Conservation (phyloP, 1,140 invertebrate genomes). For the Pemphigus obesinymphae region DNA sequence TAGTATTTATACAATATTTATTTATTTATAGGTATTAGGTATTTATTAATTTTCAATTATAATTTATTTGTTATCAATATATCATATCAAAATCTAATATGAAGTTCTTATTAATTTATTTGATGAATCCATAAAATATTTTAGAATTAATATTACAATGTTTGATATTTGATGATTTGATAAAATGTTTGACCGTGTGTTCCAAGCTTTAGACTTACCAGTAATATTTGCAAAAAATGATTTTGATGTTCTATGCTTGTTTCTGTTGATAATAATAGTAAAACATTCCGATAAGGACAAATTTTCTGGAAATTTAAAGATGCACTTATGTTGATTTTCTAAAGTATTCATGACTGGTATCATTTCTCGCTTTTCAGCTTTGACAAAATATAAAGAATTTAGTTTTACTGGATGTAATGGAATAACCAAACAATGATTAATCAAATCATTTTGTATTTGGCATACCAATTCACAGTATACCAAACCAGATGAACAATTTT, state of each 20-base stretch:
- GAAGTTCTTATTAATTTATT: too few relatives aligned
- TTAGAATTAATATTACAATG: too few relatives aligned
- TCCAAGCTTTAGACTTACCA: neutral
- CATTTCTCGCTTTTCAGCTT: conserved; percentile 3
- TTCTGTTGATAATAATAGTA: conserved; percentile 1
- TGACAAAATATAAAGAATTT: conserved; percentile 33
- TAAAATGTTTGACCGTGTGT: too few relatives aligned
- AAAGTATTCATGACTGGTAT: neutral
- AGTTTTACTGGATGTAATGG: conserved; percentile 9
- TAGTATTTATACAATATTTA: too few relatives aligned
- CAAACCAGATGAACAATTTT: conserved; percentile 7
- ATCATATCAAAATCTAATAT: too few relatives aligned
- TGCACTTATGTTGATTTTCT: neutral
- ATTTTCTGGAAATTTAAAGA: conserved; percentile 24
- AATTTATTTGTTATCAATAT: too few relatives aligned
- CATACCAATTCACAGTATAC: conserved; percentile 9
- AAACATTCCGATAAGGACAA: neutral
- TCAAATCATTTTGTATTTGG: conserved; percentile 1
- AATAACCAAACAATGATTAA: neutral
- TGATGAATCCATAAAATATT: too few relatives aligned
- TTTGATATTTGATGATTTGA: too few relatives aligned
- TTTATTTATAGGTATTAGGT: too few relatives aligned
- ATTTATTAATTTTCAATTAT: too few relatives aligned
- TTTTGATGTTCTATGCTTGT: conserved; percentile 30
- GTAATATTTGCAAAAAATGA: conserved; percentile 16